Evolutionary conservation across 1,140 invertebrate species (phyloP), one percentile per base, ranked within the genome.

Genomic region (Brachionus rotundiformis): DNA sequence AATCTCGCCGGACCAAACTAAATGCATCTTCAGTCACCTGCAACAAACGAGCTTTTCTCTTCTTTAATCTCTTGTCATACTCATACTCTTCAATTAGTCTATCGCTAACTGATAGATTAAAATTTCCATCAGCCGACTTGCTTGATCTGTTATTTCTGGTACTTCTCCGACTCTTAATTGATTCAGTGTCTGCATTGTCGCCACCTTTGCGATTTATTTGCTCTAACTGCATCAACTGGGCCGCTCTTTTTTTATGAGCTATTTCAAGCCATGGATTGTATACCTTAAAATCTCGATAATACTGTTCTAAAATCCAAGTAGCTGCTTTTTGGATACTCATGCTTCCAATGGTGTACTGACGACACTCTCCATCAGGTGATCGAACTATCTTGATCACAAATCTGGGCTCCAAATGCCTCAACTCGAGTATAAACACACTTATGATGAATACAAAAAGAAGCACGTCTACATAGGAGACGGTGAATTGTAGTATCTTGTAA

Each of bases 81-180:
- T 99, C 96, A 85, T 96, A 93, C 87, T 98, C 95, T 87, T 98
- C 95, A 86, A 98, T 96, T 87, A 98, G 98, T 16, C 95, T 90
- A 87, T 82, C 23, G 11, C 25, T 16, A 16, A 19, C 29, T 19
- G 19, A 25, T 25, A 68, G 36, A 31, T 82, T 75, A n/a, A 7
- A 10, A 16, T 27, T 81, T 23, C 10, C 36, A 29, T 41, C 25
- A 0, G 25, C 5, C 19, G 25, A 36, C 23, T 61, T 36, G 3
- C 27, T 36, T 16, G 47, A 27, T 41, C 33, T 39, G 4, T 29
- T 29, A n/a, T 39, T 23, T 44, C 27, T 68, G 7, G 29, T 10
- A 5, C 59, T 82, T 6, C 33, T 63, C 4, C 16, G 27, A 68
- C 61, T 65, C 8, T 39, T 63, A 13, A 47, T 16, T 0, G 41